Conservation (phyloP, 2,113 vertebrate genomes). For the Scatophagus argus region DNA sequence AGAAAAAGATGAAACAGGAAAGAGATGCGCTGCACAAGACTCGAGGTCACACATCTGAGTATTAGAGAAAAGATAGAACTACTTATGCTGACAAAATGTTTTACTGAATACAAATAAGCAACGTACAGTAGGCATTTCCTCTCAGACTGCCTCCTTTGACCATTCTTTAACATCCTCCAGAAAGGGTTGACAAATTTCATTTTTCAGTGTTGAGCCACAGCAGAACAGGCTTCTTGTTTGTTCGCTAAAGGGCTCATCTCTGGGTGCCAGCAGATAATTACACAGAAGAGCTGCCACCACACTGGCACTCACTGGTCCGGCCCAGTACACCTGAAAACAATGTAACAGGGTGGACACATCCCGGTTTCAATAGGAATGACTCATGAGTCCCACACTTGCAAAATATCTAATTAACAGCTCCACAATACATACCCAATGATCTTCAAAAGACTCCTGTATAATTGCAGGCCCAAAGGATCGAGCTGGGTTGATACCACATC, state of each 20-base stretch:
- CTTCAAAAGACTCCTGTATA: slow-evolving; percentile 80
- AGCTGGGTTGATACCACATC: slow-evolving; percentile 90
- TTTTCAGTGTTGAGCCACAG: not conserved
- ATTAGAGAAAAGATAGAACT: not conserved
- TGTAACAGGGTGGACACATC: not conserved
- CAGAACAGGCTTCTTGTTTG: slow-evolving; percentile 82
- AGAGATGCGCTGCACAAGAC: not conserved
- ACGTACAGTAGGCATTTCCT: not conserved
- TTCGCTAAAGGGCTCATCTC: slow-evolving; percentile 78
- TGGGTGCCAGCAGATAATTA: slow-evolving; percentile 86
- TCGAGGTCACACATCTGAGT: slow-evolving; percentile 1
- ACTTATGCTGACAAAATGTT: not conserved
- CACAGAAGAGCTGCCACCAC: slow-evolving; percentile 82
- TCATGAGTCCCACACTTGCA: not conserved
- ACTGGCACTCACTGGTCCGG: slow-evolving; percentile 62
- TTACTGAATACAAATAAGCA: slow-evolving; percentile 15
- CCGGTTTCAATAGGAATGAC: not conserved
- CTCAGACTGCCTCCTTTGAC: slow-evolving; percentile 1
- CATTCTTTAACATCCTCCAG: slow-evolving; percentile 3
- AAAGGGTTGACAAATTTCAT: not conserved
- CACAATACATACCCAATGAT: slow-evolving; percentile 85
- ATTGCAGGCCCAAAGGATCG: slow-evolving; percentile 87
- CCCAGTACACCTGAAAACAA: slow-evolving; percentile 72
- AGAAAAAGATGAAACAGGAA: not conserved
- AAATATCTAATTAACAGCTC: not conserved